Conservation (phyloP, 2,113 vertebrate species). For the Cygnus buccinator region DNA sequence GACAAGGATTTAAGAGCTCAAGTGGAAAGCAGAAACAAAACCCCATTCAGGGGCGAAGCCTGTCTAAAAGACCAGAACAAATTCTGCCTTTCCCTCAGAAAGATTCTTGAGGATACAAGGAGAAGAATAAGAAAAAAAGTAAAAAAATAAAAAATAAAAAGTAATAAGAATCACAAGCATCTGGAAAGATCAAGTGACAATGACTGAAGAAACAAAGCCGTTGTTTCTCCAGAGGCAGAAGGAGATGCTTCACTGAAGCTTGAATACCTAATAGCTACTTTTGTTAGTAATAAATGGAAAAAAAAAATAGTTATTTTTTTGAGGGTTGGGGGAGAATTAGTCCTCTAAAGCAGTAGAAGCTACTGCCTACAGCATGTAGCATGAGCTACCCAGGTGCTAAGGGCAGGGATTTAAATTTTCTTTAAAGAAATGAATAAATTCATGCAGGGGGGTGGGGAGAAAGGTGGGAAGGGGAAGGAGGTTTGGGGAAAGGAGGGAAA, state of each 20-base stretch:
- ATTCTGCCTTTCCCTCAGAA: background rate
- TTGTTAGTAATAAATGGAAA: background rate
- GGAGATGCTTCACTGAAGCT: background rate
- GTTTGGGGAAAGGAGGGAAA: background rate
- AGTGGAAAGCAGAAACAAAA: background rate
- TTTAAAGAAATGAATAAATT: background rate
- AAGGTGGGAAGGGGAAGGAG: background rate
- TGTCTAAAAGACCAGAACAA: background rate
- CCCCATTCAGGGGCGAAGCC: background rate
- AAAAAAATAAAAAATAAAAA: background rate
- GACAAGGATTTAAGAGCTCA: background rate
- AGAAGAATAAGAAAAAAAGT: background rate
- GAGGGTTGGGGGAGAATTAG: background rate
- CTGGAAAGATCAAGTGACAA: accelerated
- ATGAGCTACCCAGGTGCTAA: background rate
- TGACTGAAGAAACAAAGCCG: background rate
- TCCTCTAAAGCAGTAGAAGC: background rate
- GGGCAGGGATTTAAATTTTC: background rate
- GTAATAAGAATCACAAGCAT: background rate
- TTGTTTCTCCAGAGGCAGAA: background rate
- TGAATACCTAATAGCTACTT: background rate
- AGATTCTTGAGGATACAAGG: background rate
- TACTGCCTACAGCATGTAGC: background rate
- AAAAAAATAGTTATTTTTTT: background rate
- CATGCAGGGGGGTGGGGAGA: background rate